Base-by-base conservation (phyloP, 2,797 vertebrate genomes). In the Darevskia mixta region DNA sequence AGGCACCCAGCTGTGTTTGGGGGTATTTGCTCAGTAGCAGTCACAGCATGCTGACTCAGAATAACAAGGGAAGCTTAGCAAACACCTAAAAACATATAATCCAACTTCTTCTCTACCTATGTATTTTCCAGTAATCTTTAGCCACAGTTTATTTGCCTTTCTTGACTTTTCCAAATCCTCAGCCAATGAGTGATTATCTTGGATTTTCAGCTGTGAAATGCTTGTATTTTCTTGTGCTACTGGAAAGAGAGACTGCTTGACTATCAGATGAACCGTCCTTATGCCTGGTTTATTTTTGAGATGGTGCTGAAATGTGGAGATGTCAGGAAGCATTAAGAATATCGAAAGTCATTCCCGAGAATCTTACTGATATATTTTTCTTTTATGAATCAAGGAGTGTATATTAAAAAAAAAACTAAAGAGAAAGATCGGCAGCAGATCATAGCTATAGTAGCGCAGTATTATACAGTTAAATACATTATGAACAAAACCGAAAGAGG, bases 11-110 rank as follows among this genome's bases (percentile, higher is more conserved):
- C 85, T 87, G 90, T 92, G 82, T 64, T 58, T 87, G 80, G 90
- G 93, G 94, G 4, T 86, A 67, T 78, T 83, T 79, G 90, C 80
- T 86, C 90, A 89, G 87, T 90, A 94, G 90, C 85, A 94, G 91
- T 83, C 0, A 0, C 89, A 90, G 78, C 77, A 55, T 90, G 94
- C 93, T 95, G 94, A 93, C 87, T 92, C 94, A 93, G 92, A 25
- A 85, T 79, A 8, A 0, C 2, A 77, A 86, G 77, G 79, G 55
- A 82, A 90, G 86, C 86, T 90, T 32, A 4, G 89, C 92, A 90
- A 93, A 89, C 75, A 9, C 85, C 90, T 25, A 32, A 79, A 89
- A 93, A 90, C 13, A 55, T n/a, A 89, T 41, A 89, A 72, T 29
- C 35, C 73, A 79, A 35, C 13, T 0, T 0, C 82, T 92, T 29